Evolutionary conservation across 1,140 invertebrate species (phyloP), one percentile per base, ranked within the genome.

Genomic region (Alviniconcha marisindica): DNA sequence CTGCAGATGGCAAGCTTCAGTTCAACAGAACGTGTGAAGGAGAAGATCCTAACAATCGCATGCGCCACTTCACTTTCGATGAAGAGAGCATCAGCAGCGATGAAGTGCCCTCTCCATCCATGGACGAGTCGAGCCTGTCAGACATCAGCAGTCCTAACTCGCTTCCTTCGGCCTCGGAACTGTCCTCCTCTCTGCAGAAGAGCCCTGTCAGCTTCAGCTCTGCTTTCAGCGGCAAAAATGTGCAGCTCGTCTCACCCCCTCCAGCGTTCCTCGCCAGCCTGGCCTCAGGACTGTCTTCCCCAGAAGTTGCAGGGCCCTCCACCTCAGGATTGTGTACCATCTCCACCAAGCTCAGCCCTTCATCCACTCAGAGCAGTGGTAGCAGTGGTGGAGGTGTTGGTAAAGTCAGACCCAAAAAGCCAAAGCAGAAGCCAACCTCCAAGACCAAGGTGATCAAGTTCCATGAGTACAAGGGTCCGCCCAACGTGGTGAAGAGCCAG

Each of bases 401-500:
- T 36, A 91, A 91, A 83, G 87, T 87, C 60, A 90, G 89, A 88
- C 94, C 96, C 66, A 98, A 98, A 93, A 98, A 98, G 93, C 96
- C 95, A 42, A 97, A 97, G 92, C 96, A 96, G 73, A 96, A 97
- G 90, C 95, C 96, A 7, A 94, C 95, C 83, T 95, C 96, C 0
- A 99, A 99, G 92, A 95, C 97, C 2, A 95, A 91, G 87, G 91
- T 92, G 63, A 98, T 99, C 84, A 99, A 99, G 94, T 99, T 99
- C 93, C 98, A 99, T 92, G 98, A 99, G 92, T 99, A 99, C 93
- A 99, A 99, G 94, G 98, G 98, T 78, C 98, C 98, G 60, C 97
- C 98, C 81, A 98, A 96, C 93, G 97, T 97, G 33, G 91, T 92
- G 95, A 98, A 90, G 96, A 97, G 81, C 38, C 88, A 89, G 76